Percentiles rank a stretch among this genome's conserved stretches.
These are phyloP conservation scores for Brachyopa scutellaris DNA, from an alignment of 2,888 invertebrate species.

Conservation along the genomic window DNA sequence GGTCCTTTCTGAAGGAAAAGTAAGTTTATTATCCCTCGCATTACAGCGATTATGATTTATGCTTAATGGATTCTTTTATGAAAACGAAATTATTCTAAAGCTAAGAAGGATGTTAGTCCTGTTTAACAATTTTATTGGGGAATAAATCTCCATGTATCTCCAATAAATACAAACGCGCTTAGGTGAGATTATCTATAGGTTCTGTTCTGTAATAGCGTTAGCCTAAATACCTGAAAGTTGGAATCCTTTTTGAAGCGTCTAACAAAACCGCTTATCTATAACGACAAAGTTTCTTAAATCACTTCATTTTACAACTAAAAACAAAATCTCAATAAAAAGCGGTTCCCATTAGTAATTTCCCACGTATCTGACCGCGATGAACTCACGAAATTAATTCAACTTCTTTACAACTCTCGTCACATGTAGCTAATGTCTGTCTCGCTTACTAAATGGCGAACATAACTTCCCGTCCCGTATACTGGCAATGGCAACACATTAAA, in stretches of 20 bases:
- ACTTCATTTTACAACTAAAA: no score
- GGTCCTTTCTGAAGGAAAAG: neutral
- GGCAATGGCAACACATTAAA: constrained; percentile 37
- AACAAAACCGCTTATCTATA: no score
- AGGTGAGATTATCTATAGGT: no score
- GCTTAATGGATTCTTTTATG: constrained; percentile 39
- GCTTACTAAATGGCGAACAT: constrained; percentile 34
- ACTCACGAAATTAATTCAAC: constrained; percentile 37
- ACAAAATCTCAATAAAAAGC: no score
- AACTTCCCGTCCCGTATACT: neutral
- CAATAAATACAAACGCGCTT: no score
- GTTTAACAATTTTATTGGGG: no score
- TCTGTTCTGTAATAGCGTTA: no score
- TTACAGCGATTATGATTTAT: constrained; percentile 52
- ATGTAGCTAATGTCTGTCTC: constrained; percentile 59
- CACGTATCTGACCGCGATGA: constrained; percentile 19
- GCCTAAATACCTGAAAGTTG: no score
- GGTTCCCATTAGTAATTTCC: no score
- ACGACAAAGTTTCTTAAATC: no score
- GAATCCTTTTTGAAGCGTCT: no score
- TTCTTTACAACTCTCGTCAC: constrained; percentile 45
- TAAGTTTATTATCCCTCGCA: constrained; percentile 39
- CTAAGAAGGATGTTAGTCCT: neutral
- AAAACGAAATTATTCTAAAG: neutral
- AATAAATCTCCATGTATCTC: no score